phyloP scores from a whole-genome alignment of 2,797 vertebrate species.

The Vultur gryphus region DNA sequence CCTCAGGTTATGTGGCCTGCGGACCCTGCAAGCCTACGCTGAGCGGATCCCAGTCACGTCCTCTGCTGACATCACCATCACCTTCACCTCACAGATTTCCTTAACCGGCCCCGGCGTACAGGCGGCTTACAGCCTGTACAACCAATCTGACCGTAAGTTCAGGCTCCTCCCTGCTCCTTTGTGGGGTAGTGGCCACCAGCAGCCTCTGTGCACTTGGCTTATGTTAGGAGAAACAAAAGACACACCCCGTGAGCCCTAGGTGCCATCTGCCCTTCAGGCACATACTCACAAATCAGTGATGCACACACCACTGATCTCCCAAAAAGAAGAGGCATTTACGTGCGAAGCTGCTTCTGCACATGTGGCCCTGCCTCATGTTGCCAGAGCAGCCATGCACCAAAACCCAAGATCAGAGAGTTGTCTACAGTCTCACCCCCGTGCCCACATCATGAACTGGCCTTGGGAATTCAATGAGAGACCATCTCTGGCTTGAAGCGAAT shows the following conservation, averaged over 20 bases:
- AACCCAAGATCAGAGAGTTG: background rate
- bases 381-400: background rate
- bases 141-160: constrained; percentile 88
- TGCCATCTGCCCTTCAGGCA: background rate
- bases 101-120: constrained; percentile 89
- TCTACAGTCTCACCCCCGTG: background rate
- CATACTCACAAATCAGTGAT: background rate
- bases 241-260: accelerated
- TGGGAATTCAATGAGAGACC: background rate
- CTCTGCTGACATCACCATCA: constrained; percentile 71
- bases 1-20: constrained; percentile 84
- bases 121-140: constrained; percentile 85
- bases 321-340: background rate
- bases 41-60: constrained; percentile 82
- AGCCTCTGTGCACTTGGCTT: background rate
- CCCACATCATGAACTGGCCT: background rate
- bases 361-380: background rate
- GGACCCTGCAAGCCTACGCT: constrained; percentile 82
- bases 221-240: background rate
- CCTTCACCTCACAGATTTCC: constrained; percentile 86
- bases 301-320: too few relatives aligned
- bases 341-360: background rate
- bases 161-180: background rate
- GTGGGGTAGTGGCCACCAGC: background rate
- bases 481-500: background rate